A percentile compares a stretch with the other conserved stretches of the same genome.
Evolutionary conservation across 2,113 vertebrate species (phyloP).

Genomic region (Herpetotheres cachinnans): DNA sequence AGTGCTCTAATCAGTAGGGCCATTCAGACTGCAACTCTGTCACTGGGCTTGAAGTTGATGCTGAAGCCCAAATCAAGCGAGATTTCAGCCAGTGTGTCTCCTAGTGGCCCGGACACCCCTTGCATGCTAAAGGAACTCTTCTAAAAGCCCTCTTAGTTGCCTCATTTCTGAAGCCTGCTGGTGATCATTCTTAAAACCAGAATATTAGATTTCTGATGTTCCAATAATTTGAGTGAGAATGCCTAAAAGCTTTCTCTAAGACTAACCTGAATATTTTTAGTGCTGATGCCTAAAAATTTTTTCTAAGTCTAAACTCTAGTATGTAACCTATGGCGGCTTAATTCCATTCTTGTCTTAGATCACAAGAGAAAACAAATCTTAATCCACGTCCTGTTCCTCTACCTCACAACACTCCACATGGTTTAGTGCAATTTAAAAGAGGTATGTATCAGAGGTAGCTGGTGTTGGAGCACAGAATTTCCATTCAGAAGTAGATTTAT

Average conservation of each 20-base stretch:
- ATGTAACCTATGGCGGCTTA: not conserved
- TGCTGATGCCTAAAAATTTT: not conserved
- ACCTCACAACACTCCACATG: not conserved
- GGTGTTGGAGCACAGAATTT: not conserved
- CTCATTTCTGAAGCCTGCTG: not conserved
- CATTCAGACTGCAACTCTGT: not conserved
- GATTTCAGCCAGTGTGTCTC: not conserved
- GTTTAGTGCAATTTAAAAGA: not conserved
- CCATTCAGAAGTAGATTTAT: not conserved
- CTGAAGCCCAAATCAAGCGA: not conserved
- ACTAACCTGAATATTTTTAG: not conserved
- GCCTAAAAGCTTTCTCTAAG: not conserved
- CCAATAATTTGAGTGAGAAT: not conserved
- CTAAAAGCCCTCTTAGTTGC: not conserved
- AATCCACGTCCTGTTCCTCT: not conserved
- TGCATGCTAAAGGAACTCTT: not conserved
- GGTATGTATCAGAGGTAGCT: not conserved
- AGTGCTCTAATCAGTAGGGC: not conserved
- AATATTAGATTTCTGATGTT: not conserved
- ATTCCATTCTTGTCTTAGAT: not conserved
- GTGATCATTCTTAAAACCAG: not conserved
- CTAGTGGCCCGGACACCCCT: not conserved
- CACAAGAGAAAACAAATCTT: not conserved
- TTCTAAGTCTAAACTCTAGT: not conserved
- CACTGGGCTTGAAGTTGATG: not conserved